Base-by-base conservation (phyloP, 2,888 invertebrate genomes). In the Imbricaverruca yamaguchii region DNA sequence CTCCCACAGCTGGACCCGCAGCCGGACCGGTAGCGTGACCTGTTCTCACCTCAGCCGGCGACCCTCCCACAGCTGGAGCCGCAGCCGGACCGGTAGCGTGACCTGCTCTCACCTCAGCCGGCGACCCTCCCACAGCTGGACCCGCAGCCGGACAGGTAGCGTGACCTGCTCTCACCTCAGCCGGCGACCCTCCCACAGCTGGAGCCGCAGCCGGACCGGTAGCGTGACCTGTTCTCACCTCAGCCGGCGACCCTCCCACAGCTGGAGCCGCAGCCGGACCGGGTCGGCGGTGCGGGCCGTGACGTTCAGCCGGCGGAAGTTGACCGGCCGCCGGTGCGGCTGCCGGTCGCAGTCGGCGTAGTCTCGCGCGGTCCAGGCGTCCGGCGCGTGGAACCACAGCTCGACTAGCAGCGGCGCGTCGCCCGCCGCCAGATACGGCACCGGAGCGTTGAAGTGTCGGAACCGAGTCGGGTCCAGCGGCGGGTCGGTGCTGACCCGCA, bases 321-420 rank as follows among this genome's bases (percentile, higher is more conserved):
- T 0, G 1, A 79, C 21, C 53, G 74, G 11, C 53, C 21, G 15
- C 15, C 55, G 21, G 74, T 74, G 74, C 55, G 55, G 74, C 74
- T 74, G 74, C 4, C 53, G 53, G 74, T 74, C 74, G 21, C 74
- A 74, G 21, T 8, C 53, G 21, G 11, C 21, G 74, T 74, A 74
- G 53, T 39, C 53, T 0, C 13, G 23, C 18, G 74, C 55, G 21
- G 55, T 55, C 55, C 55, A 55, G 55, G 55, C 57, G 11, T 23
- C 23, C 7, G 79, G 57, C 23, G 7, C 23, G 57, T 79, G 79
- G 57, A 79, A 79, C 79, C 79, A 79, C n/a, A 79, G 57, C 25
- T 79, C 57, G 57, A 57, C 79, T 13, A 79, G 23, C 79, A 79
- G 79, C 23, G 12, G 11, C 57, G 23, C 23, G 18, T 53, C 23